Conservation (phyloP, 2,797 vertebrate genomes). For the Psittacula derbiana region DNA sequence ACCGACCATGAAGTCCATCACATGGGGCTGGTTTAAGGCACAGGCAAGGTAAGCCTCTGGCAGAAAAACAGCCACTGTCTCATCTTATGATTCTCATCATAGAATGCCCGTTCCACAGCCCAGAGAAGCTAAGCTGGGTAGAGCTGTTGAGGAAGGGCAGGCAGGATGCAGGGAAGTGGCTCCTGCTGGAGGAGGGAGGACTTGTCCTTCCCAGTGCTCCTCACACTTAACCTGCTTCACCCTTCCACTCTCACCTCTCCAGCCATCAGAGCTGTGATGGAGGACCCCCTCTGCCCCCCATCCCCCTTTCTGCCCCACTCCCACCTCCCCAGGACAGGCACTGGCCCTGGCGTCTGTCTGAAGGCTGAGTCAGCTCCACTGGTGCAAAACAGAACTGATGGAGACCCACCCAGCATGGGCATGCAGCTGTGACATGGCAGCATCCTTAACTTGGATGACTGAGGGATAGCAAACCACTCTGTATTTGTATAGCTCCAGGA, state of each 20-base stretch:
- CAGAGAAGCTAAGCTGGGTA: not conserved
- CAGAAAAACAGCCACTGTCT: not conserved
- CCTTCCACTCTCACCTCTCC: not conserved
- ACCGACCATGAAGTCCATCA: not conserved
- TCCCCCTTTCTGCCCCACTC: not conserved
- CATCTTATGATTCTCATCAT: not conserved
- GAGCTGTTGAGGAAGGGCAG: not conserved
- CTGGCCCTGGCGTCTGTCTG: not conserved
- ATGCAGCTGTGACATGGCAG: not conserved
- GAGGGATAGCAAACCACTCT: not conserved
- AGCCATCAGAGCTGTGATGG: not conserved
- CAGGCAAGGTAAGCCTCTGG: rapidly evolving
- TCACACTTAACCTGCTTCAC: not conserved
- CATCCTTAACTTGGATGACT: not conserved
- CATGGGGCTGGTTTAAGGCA: not conserved
- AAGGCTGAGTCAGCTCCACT: not conserved
- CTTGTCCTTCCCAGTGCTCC: not conserved
- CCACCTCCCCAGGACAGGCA: not conserved
- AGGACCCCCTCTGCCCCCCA: too few relatives aligned
- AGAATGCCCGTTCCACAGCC: not conserved
- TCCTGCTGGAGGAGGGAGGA: not conserved
- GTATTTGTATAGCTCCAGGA: not conserved
- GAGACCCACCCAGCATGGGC: not conserved
- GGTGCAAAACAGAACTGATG: not conserved
- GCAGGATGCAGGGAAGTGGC: not conserved